Conservation (phyloP, 2,797 vertebrate genomes). For the Periparus ater region DNA sequence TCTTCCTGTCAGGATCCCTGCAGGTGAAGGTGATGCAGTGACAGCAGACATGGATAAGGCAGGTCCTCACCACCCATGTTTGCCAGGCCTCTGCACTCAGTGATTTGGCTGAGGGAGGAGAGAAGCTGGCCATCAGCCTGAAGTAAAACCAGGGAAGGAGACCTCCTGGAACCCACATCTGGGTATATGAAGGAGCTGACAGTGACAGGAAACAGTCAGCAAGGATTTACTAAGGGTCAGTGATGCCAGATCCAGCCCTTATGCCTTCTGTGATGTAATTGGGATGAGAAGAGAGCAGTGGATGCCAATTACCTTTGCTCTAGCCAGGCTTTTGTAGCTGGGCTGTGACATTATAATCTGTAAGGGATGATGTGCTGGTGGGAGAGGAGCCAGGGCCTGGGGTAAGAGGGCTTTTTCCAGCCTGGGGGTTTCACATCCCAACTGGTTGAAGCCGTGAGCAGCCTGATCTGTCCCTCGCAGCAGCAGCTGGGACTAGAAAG, state of each 20-base stretch:
- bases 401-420: fast-evolving
- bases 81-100: background rate
- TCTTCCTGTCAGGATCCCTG: background rate
- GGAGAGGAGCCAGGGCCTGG: fast-evolving
- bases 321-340: background rate
- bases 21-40: too few species aligned
- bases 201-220: background rate
- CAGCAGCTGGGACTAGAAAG: background rate
- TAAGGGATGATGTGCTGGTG: background rate
- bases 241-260: fast-evolving
- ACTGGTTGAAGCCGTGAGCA: background rate
- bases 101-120: background rate
- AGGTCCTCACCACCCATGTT: background rate
- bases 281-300: background rate
- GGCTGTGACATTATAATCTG: background rate
- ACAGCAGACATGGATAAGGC: background rate
- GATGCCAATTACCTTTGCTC: background rate
- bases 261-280: fast-evolving
- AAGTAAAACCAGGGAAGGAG: background rate
- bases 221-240: background rate
- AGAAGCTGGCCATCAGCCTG: background rate
- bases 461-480: background rate
- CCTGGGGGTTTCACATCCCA: fast-evolving
- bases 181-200: background rate
- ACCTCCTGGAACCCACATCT: background rate